Evolutionary conservation across 1,140 invertebrate genomes (phyloP).

Genomic region (Calosoma granatense): DNA sequence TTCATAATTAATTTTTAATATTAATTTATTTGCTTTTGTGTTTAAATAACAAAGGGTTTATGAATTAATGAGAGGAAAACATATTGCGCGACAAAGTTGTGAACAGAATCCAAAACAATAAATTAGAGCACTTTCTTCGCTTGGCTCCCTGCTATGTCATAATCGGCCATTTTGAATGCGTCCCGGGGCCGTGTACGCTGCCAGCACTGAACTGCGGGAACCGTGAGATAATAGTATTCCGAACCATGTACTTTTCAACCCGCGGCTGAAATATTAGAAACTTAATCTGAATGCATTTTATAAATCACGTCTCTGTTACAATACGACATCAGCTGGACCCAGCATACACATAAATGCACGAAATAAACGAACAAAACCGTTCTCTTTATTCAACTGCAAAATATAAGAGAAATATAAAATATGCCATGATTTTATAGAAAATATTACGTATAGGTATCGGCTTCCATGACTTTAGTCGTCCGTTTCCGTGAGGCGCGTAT

Average conservation of each 20-base stretch:
- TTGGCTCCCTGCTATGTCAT: neutral
- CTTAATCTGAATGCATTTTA: conserved; percentile 7
- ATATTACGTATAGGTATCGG: no score
- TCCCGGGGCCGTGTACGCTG: neutral
- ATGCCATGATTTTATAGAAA: no score
- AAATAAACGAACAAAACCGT: no score
- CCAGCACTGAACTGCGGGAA: neutral
- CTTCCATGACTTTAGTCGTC: no score
- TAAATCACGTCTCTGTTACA: neutral
- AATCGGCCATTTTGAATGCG: neutral
- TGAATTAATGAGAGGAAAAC: neutral
- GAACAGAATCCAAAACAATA: neutral
- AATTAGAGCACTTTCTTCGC: neutral
- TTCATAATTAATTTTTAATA: neutral
- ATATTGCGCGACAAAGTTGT: neutral
- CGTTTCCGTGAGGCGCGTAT: no score
- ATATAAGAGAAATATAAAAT: no score
- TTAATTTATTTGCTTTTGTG: neutral
- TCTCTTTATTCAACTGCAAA: no score
- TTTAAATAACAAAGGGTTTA: neutral
- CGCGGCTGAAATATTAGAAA: conserved; percentile 2
- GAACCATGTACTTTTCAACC: conserved; percentile 1
- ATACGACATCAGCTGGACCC: neutral
- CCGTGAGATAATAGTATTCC: conserved; percentile 1
- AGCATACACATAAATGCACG: no score